A percentile compares a stretch with the other conserved stretches of the same genome.
Evolutionary conservation across 2,888 invertebrate species (phyloP).

Genomic region (Phaedon cochleariae): DNA sequence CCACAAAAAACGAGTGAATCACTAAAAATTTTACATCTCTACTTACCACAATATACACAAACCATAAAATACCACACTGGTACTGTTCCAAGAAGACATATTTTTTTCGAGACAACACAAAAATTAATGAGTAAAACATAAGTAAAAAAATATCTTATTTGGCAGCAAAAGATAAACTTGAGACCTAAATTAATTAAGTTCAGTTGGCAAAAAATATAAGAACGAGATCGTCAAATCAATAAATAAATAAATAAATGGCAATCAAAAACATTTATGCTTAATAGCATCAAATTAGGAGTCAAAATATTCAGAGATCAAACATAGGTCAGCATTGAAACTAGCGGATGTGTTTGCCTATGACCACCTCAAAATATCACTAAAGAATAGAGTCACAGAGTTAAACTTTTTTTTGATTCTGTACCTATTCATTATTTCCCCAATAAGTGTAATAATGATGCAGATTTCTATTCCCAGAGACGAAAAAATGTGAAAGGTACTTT

Average conservation of each 20-base stretch:
- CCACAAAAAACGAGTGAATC: slow-evolving; percentile 34
- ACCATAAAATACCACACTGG: not conserved
- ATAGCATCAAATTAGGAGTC: not conserved
- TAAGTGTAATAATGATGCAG: no score
- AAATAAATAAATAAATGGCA: slow-evolving; percentile 32
- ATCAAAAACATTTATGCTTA: slow-evolving; percentile 2
- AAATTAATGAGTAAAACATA: slow-evolving; percentile 4
- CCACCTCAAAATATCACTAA: no score
- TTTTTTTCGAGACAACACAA: slow-evolving; percentile 8
- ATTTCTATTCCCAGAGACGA: no score
- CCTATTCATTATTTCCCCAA: no score
- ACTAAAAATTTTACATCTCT: slow-evolving; percentile 32
- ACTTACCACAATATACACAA: slow-evolving; percentile 34
- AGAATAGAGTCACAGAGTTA: no score
- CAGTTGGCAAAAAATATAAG: slow-evolving; percentile 8
- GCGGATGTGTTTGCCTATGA: no score
- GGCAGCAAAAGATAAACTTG: slow-evolving; percentile 43
- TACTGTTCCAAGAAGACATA: not conserved
- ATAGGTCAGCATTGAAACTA: no score
- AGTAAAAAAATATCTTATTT: slow-evolving; percentile 40
- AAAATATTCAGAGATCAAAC: not conserved
- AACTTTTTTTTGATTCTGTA: no score
- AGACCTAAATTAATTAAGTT: slow-evolving; percentile 25
- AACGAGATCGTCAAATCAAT: slow-evolving; percentile 24
- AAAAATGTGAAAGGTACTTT: not conserved